Evolutionary conservation across 2,113 vertebrate species (phyloP), one percentile per base, ranked within the genome.

Genomic region (Garra rufa): DNA sequence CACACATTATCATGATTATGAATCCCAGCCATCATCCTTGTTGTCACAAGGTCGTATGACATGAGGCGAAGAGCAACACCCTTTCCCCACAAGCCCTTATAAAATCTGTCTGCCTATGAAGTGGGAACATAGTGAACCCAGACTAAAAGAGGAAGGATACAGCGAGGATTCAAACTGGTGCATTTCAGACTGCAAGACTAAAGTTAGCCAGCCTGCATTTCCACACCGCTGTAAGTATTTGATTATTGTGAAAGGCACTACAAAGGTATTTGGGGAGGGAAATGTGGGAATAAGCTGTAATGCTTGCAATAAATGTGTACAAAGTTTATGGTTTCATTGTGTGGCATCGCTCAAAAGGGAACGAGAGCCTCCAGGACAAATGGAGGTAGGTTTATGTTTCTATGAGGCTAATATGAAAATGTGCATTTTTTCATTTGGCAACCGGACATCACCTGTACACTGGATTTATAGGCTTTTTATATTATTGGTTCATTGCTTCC

Each of bases 181-280:
- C 82, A 63, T 81, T 69, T 48, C 74, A 46, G n/a, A 69, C 14
- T 24, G 57, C 50, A 52, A 50, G 52, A 57, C 38, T 15, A 26
- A 17, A 38, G 75, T 77, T 19, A 57, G 10, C 38, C 9, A 57
- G 70, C 13, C 76, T 74, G 28, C 43, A 3, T 61, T 78, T 81
- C 82, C 41, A 83, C 55, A 57, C 41, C 77, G 3, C 75, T 71
- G 90, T 91, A 88, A 91, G 89, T 91, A 88, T 77, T 88, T 26
- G 19, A 24, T 73, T 76, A 65, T 90, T 87, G 86, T 70, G 85
- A 82, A 89, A 88, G 69, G 52, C 63, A 34, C 52, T 76, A 76
- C 61, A 28, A 30, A 84, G 46, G 65, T 41, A 41, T 34, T 75
- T 52, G 15, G 85, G 43, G 63, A 88, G 59, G 59, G 17, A 82